Percentiles rank a stretch among this genome's conserved stretches.
Conservation (phyloP, 1,140 invertebrate species). For the Chrysomallon squamiferum region DNA sequence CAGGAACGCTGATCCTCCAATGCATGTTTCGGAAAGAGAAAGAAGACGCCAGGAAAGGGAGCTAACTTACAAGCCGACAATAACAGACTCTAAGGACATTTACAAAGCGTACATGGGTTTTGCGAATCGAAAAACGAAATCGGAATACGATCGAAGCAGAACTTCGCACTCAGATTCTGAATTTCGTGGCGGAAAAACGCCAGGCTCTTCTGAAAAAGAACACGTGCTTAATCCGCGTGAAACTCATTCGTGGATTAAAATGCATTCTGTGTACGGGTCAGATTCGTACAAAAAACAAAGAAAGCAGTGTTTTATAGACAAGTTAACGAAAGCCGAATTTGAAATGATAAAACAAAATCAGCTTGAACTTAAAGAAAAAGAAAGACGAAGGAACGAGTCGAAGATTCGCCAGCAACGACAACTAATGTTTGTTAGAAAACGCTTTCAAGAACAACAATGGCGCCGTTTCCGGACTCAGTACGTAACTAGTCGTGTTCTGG, state of each 20-base stretch:
- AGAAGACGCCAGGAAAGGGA: conserved; percentile 7
- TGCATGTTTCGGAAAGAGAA: too few relatives aligned
- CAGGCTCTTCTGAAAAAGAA: conserved; percentile 11
- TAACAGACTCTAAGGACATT: conserved; percentile 7
- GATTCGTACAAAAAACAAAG: conserved; percentile 21
- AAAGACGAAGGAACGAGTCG: conserved; percentile 21
- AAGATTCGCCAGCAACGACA: conserved; percentile 35
- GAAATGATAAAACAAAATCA: conserved; percentile 26
- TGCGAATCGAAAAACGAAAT: background rate
- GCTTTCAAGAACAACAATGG: conserved; percentile 40
- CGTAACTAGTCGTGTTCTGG: conserved; percentile 40
- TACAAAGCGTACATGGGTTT: conserved; percentile 11
- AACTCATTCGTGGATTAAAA: conserved; percentile 28
- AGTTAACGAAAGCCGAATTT: conserved; percentile 32
- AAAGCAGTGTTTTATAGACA: conserved; percentile 38
- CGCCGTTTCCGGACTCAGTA: conserved; percentile 47
- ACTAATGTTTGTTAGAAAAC: conserved; percentile 32
- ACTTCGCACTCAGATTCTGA: background rate
- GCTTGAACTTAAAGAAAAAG: conserved; percentile 18
- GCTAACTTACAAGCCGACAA: conserved; percentile 8
- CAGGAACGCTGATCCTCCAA: too few relatives aligned
- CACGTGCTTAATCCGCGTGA: conserved; percentile 24
- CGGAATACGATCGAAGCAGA: too few relatives aligned
- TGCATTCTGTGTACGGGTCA: conserved; percentile 31
- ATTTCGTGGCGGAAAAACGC: background rate